Percentiles rank a stretch among this genome's conserved stretches.
Conservation (phyloP, 2,888 invertebrate genomes). For the Sarcophaga variegata region DNA sequence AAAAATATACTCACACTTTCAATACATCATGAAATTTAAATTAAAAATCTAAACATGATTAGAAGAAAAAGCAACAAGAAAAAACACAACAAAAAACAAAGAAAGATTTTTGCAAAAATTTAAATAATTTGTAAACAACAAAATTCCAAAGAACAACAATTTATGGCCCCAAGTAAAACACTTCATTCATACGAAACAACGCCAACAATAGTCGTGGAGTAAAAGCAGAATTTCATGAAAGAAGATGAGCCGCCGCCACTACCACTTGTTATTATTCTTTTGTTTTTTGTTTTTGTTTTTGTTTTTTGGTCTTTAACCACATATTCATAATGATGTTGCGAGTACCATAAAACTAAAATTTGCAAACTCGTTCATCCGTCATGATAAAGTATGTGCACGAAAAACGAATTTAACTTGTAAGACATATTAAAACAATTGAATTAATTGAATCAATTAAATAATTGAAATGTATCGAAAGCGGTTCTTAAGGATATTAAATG, state of each 20-base stretch:
- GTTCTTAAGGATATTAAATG: no score
- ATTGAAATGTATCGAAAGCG: no score
- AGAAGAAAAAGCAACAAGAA: not conserved
- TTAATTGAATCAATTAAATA: not conserved
- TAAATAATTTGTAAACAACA: conserved; percentile 40
- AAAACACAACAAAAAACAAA: not conserved
- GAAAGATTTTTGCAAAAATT: conserved; percentile 31
- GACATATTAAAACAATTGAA: not conserved
- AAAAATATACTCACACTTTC: conserved; percentile 15
- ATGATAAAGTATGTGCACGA: conserved; percentile 10
- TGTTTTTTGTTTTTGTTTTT: not conserved
- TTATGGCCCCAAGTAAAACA: not conserved
- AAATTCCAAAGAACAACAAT: conserved; percentile 30
- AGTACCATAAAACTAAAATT: not conserved
- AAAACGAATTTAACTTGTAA: not conserved
- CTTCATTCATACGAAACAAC: conserved; percentile 24
- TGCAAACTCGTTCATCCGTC: conserved; percentile 16
- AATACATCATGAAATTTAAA: not conserved
- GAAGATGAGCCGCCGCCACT: not conserved
- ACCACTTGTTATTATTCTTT: no score
- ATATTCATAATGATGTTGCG: conserved; percentile 9
- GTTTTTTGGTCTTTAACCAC: not conserved
- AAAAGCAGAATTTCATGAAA: not conserved
- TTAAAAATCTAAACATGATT: conserved; percentile 13
- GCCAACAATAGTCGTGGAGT: not conserved